Percentiles rank a stretch among this genome's conserved stretches.
Evolutionary conservation across 1,140 invertebrate species (phyloP).

Genomic region (Xylocopa sonorina): DNA sequence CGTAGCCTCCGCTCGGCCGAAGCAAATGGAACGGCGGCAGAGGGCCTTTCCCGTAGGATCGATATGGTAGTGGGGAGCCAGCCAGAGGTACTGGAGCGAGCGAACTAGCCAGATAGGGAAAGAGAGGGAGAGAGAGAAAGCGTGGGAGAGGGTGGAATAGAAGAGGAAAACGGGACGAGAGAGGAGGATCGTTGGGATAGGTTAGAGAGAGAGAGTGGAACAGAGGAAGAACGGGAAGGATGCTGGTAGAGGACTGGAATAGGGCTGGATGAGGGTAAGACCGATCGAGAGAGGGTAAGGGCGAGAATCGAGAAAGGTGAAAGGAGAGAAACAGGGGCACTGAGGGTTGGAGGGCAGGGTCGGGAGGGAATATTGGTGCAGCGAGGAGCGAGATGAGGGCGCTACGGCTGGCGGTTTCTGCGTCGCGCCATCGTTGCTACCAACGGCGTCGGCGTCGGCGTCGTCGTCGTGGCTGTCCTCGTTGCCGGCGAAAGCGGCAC

Average conservation of each 20-base stretch:
- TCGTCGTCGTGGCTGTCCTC: constrained; percentile 53
- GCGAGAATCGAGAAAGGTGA: constrained; percentile 34
- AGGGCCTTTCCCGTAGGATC: constrained; percentile 70
- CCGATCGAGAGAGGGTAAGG: constrained; percentile 10
- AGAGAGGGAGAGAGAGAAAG: neutral
- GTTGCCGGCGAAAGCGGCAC: constrained; percentile 63
- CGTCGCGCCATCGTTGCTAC: constrained; percentile 71
- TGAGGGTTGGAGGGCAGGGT: constrained; percentile 53
- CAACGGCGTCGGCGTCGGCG: constrained; percentile 66
- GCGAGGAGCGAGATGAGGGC: constrained; percentile 64
- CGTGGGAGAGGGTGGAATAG: constrained; percentile 20
- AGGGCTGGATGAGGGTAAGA: constrained; percentile 22
- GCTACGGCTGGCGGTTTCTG: constrained; percentile 62
- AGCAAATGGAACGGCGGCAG: constrained; percentile 66
- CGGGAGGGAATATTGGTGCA: constrained; percentile 56
- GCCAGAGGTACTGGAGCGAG: neutral
- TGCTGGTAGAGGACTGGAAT: constrained; percentile 1
- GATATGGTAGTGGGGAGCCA: constrained; percentile 66
- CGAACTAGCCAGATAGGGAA: too few relatives aligned
- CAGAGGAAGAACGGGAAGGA: neutral
- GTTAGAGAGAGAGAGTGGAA: neutral
- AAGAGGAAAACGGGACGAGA: constrained; percentile 37
- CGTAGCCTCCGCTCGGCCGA: constrained; percentile 64
- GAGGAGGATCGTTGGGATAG: constrained; percentile 3
- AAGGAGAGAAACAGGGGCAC: constrained; percentile 48